These are phyloP conservation scores for Thumatha senex DNA, from an alignment of 2,888 invertebrate genomes.

Conservation along the genomic window DNA sequence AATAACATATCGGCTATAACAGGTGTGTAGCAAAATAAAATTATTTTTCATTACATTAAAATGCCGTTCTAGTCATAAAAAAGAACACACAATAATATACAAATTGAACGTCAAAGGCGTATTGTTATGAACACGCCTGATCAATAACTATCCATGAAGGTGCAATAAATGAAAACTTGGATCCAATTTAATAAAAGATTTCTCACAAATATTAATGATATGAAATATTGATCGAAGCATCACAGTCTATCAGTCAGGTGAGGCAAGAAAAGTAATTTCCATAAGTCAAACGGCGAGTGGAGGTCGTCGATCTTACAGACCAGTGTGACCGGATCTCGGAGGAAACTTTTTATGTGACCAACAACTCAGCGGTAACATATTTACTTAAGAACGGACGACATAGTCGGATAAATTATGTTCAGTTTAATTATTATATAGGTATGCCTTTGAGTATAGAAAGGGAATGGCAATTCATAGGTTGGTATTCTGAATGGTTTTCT, in stretches of 20 bases:
- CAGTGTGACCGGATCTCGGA: slow-evolving; percentile 76
- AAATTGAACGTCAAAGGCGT: not conserved
- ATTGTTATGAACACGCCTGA: not conserved
- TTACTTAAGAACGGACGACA: slow-evolving; percentile 60
- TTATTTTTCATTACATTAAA: not conserved
- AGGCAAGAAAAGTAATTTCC: slow-evolving; percentile 75
- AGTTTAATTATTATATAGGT: slow-evolving; percentile 32
- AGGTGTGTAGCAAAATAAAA: not conserved
- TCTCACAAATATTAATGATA: slow-evolving; percentile 28
- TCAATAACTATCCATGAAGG: slow-evolving; percentile 1
- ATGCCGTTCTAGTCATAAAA: not conserved
- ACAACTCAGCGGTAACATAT: slow-evolving; percentile 64
- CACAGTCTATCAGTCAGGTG: slow-evolving; percentile 60
- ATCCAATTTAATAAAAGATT: slow-evolving; percentile 13
- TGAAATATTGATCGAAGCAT: slow-evolving; percentile 48
- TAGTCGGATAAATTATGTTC: slow-evolving; percentile 32
- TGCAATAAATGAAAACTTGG: too few species aligned
- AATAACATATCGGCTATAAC: not conserved
- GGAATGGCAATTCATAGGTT: not conserved
- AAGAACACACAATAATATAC: not conserved
- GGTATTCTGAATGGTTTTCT: too few species aligned
- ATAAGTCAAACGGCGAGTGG: slow-evolving; percentile 76
- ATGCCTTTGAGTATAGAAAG: slow-evolving; percentile 11
- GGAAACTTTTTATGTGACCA: slow-evolving; percentile 76
- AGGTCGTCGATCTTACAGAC: slow-evolving; percentile 77